A percentile compares a stretch with the other conserved stretches of the same genome.
These are phyloP conservation scores for Lordiphosa andalusiaca DNA, from an alignment of 2,888 invertebrate genomes.

Conservation along the genomic window DNA sequence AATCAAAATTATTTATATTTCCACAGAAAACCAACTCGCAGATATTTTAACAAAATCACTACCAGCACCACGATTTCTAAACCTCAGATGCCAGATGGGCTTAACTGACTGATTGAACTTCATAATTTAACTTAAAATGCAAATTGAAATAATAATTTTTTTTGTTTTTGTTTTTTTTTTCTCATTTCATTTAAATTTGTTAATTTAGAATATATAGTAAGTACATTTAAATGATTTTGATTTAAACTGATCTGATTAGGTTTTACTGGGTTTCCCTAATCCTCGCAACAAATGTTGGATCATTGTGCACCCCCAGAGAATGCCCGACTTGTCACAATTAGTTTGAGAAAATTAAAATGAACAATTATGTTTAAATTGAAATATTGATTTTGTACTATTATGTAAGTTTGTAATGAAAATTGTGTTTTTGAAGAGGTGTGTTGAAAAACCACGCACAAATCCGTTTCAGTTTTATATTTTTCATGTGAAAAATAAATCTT, in stretches of 20 bases:
- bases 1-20: slow-evolving; percentile 7
- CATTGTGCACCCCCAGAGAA: slow-evolving; percentile 5
- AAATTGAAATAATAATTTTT: neutral
- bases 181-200: neutral
- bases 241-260: neutral
- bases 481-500: no score
- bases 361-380: no score
- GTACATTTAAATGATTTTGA: neutral
- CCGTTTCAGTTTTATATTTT: no score
- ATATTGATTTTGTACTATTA: no score
- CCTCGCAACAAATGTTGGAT: no score
- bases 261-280: no score
- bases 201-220: neutral
- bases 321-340: no score
- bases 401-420: no score
- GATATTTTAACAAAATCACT: neutral
- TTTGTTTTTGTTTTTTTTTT: neutral
- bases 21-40: slow-evolving; percentile 6
- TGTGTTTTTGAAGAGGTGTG: no score
- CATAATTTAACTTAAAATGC: neutral
- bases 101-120: neutral
- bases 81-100: neutral
- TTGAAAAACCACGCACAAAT: no score
- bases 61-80: neutral
- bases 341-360: no score